phyloP scores from a whole-genome alignment of 2,113 vertebrate genomes.

The Notothenia rossii region DNA sequence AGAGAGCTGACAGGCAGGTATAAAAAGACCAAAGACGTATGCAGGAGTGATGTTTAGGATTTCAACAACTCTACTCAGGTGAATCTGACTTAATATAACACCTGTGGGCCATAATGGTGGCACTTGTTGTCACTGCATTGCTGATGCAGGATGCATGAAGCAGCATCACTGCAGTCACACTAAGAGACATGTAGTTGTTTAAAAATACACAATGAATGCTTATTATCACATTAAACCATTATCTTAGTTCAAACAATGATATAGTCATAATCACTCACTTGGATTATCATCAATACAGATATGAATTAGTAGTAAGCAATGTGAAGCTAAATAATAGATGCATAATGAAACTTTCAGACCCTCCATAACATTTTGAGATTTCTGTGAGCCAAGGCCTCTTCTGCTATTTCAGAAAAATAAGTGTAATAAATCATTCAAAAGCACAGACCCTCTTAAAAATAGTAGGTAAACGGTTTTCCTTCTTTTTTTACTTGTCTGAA shows the following conservation, averaged over 20 bases:
- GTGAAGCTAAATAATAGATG: background rate
- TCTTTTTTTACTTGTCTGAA: background rate
- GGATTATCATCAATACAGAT: background rate
- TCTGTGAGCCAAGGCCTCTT: background rate
- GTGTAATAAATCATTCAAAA: background rate
- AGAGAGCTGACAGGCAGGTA: background rate
- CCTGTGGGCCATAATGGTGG: slow-evolving; percentile 31
- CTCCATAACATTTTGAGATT: background rate
- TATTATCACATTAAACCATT: background rate
- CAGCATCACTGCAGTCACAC: background rate
- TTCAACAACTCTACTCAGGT: slow-evolving; percentile 10
- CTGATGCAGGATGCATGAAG: slow-evolving; percentile 5
- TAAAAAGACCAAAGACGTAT: background rate
- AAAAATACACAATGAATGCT: background rate
- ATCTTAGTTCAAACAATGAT: background rate
- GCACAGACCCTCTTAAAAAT: no score
- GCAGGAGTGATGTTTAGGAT: background rate
- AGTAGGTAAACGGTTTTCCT: background rate
- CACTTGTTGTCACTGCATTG: slow-evolving; percentile 7
- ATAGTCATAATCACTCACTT: background rate
- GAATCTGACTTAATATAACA: slow-evolving; percentile 23
- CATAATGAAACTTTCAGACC: background rate
- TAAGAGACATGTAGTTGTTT: background rate
- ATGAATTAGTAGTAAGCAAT: background rate
- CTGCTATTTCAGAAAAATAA: background rate